phyloP scores from a whole-genome alignment of 2,888 invertebrate species.

The Allacma fusca region DNA sequence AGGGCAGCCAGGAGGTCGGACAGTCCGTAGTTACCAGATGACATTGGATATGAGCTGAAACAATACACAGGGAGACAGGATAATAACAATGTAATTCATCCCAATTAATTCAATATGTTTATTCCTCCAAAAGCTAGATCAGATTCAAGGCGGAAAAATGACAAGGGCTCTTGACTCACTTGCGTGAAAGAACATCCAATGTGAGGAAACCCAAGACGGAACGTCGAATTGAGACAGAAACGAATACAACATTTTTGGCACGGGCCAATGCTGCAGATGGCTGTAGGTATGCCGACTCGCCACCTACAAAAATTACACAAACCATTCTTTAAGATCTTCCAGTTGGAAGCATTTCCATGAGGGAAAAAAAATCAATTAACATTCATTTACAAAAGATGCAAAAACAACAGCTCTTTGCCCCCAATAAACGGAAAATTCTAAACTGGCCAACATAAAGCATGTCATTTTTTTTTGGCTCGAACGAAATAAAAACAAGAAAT shows the following conservation, averaged over 20 bases:
- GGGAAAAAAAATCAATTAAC: not conserved
- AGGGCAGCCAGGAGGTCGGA: constrained; percentile 80
- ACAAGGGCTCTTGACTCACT: constrained; percentile 35
- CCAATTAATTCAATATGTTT: not conserved
- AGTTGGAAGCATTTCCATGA: not conserved
- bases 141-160: not conserved
- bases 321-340: not conserved
- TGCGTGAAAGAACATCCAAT: constrained; percentile 48
- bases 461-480: too few species aligned
- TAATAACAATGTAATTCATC: not conserved
- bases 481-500: too few species aligned
- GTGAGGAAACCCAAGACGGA: constrained; percentile 79
- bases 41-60: constrained; percentile 70
- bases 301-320: constrained; percentile 42
- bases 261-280: constrained; percentile 81
- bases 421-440: too few species aligned
- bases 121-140: not conserved
- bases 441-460: too few species aligned
- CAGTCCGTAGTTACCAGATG: constrained; percentile 86
- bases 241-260: constrained; percentile 82
- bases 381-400: too few species aligned
- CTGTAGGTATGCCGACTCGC: constrained; percentile 66
- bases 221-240: constrained; percentile 84
- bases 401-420: too few species aligned
- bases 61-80: not conserved